Percentiles rank a stretch among this genome's conserved stretches.
Evolutionary conservation across 2,113 vertebrate species (phyloP).

Genomic region (Ochotona princeps): DNA sequence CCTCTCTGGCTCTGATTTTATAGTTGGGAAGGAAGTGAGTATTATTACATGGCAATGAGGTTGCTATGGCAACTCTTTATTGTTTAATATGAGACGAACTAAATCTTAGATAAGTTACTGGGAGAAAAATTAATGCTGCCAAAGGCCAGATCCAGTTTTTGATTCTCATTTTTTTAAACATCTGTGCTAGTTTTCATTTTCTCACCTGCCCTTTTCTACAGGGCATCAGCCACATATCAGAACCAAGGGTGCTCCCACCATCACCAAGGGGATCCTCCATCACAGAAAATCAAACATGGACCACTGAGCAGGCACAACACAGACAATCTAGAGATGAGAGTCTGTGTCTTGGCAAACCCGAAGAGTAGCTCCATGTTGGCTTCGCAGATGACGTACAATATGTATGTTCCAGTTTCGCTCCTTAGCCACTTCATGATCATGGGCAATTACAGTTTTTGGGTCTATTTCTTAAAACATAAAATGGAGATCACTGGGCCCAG

Average conservation of each 20-base stretch:
- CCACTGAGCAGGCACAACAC: not conserved
- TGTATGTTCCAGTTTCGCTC: not conserved
- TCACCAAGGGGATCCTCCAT: not conserved
- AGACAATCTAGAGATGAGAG: not conserved
- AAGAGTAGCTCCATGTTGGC: not conserved
- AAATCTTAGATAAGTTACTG: conserved; percentile 80
- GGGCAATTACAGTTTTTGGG: not conserved
- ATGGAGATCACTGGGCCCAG: not conserved
- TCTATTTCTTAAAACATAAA: not conserved
- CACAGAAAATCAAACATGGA: not conserved
- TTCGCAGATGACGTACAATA: no score
- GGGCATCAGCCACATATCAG: not conserved
- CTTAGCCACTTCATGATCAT: not conserved
- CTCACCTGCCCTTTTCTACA: conserved; percentile 7
- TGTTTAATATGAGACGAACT: conserved; percentile 84
- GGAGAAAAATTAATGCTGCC: conserved; percentile 77
- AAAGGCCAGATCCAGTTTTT: conserved; percentile 70
- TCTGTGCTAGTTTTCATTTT: conserved; percentile 45
- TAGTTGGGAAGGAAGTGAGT: conserved; percentile 74
- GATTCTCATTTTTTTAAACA: conserved; percentile 50
- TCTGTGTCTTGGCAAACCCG: not conserved
- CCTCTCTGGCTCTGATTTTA: conserved; percentile 76
- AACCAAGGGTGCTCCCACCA: not conserved
- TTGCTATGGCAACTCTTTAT: conserved; percentile 82
- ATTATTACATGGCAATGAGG: conserved; percentile 67